phyloP scores from a whole-genome alignment of 1,140 invertebrate species.

The Drosophila melanogaster region Release_6_plus_ISO1_MT NC_004354.4:13147501-13148000 shows the following conservation, averaged over 20 bases:
- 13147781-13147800: constrained; percentile 41
- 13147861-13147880: constrained; percentile 28
- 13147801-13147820: constrained; percentile 38
- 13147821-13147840: constrained; percentile 37
- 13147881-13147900: constrained; percentile 42
- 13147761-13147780: constrained; percentile 57
- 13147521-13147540: constrained; percentile 5
- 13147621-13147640: constrained; percentile 76
- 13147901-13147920: constrained; percentile 11
- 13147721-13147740: constrained; percentile 9
- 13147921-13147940: constrained; percentile 11
- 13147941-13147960: constrained; percentile 11
- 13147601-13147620: constrained; percentile 37
- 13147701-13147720: constrained; percentile 20
- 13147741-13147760: constrained; percentile 10
- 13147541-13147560: constrained; percentile 12
- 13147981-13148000: not conserved
- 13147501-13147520: constrained; percentile 32
- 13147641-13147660: constrained; percentile 72
- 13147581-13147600: constrained; percentile 11
- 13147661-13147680: constrained; percentile 73
- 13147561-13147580: constrained; percentile 7
- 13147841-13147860: constrained; percentile 41
- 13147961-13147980: not conserved
- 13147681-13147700: constrained; percentile 20